Conservation (phyloP, 2,113 vertebrate genomes). For the Vulpes lagopus region DNA sequence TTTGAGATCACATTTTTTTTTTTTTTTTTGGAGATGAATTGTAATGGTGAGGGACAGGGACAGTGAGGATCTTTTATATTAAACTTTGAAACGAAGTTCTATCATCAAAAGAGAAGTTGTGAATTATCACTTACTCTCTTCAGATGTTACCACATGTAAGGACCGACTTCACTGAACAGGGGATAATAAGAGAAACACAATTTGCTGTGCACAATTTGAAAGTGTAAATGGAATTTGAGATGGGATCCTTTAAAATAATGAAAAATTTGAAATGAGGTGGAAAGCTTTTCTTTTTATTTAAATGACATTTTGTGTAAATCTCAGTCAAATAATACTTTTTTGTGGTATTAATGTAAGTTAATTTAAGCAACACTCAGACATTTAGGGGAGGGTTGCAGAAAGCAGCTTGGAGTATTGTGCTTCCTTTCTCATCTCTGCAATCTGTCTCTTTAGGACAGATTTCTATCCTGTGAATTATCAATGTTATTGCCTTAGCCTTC, state of each 20-base stretch:
- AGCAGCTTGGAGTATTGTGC: neutral
- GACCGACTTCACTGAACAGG: constrained; percentile 69
- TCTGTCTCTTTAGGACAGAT: neutral
- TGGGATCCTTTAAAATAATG: constrained; percentile 77
- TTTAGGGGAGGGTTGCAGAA: constrained; percentile 5
- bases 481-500: neutral
- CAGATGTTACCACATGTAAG: constrained; percentile 74
- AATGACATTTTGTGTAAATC: constrained; percentile 70
- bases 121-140: constrained; percentile 76
- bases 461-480: neutral
- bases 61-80: constrained; percentile 67
- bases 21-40: neutral
- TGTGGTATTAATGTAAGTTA: constrained; percentile 67
- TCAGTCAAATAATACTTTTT: neutral
- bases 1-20: constrained; percentile 72
- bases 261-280: constrained; percentile 72
- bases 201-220: constrained; percentile 81
- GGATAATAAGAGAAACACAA: constrained; percentile 73
- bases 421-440: neutral
- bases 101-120: constrained; percentile 45
- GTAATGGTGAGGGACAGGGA: neutral
- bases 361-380: constrained; percentile 42
- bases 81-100: constrained; percentile 72
- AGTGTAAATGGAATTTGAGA: constrained; percentile 83
- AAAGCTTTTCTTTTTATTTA: constrained; percentile 63